A percentile compares a stretch with the other conserved stretches of the same genome.
phyloP scores from a whole-genome alignment of 2,888 invertebrate genomes.

The Cancer borealis region DNA sequence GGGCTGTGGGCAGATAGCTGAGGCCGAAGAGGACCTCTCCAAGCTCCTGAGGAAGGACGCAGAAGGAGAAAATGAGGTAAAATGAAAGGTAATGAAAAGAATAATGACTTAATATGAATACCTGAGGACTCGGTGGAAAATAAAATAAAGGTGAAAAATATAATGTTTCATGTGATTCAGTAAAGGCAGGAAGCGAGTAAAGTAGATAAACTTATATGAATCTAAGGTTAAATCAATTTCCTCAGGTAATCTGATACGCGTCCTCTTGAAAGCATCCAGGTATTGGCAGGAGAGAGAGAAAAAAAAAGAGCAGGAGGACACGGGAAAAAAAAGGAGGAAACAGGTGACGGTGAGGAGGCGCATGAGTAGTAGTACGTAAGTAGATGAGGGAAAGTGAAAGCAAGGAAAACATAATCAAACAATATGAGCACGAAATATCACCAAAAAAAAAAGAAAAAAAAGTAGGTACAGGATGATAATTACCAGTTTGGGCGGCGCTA shows the following conservation, averaged over 20 bases:
- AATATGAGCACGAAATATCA: no score
- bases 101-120: not conserved
- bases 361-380: not conserved
- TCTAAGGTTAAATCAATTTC: not conserved
- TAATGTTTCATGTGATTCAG: no score
- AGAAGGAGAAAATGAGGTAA: not conserved
- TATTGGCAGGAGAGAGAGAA: not conserved
- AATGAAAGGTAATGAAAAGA: not conserved
- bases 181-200: no score
- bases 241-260: not conserved
- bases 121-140: not conserved
- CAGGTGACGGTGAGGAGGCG: not conserved
- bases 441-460: no score
- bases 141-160: no score
- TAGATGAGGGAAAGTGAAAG: not conserved
- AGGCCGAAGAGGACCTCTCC: conserved; percentile 89
- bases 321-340: not conserved
- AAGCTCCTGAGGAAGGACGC: conserved; percentile 67
- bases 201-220: no score
- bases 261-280: not conserved
- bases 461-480: not conserved
- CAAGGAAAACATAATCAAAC: not conserved
- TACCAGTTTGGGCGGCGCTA: conserved; percentile 67
- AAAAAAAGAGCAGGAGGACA: not conserved
- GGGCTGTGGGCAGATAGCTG: conserved; percentile 93